phyloP scores from a whole-genome alignment of 2,797 vertebrate species.

The Falco biarmicus region DNA sequence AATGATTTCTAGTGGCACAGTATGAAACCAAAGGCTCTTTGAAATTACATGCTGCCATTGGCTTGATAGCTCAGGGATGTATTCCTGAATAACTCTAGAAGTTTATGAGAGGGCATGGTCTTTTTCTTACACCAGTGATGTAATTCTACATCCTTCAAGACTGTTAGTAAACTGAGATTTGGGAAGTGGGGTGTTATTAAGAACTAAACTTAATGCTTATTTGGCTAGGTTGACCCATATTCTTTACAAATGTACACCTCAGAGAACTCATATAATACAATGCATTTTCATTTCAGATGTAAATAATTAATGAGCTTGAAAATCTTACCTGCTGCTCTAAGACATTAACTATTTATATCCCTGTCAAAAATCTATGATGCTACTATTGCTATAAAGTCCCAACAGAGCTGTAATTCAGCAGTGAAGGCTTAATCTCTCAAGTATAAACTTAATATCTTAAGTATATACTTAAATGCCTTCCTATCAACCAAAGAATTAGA shows the following conservation, averaged over 20 bases:
- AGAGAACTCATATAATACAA: neutral
- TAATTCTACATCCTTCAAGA: neutral
- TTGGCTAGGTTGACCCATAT: neutral
- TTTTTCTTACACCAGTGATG: neutral
- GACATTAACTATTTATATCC: neutral
- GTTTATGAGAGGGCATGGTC: neutral
- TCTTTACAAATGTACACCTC: neutral
- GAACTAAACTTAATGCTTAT: neutral
- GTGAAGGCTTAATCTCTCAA: neutral
- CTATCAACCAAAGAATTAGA: neutral
- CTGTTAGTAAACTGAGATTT: neutral
- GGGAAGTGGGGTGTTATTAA: neutral
- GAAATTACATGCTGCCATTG: neutral
- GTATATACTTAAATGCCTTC: neutral
- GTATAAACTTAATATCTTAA: neutral
- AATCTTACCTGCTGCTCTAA: neutral
- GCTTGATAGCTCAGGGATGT: neutral
- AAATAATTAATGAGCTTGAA: neutral
- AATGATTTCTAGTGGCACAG: neutral
- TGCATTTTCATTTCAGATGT: neutral
- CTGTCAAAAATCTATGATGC: neutral
- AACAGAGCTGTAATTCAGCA: neutral
- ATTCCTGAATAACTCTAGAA: neutral
- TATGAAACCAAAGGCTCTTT: neutral
- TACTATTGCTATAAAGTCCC: neutral